phyloP scores from a whole-genome alignment of 2,888 invertebrate genomes.

The Catonia carolina region DNA sequence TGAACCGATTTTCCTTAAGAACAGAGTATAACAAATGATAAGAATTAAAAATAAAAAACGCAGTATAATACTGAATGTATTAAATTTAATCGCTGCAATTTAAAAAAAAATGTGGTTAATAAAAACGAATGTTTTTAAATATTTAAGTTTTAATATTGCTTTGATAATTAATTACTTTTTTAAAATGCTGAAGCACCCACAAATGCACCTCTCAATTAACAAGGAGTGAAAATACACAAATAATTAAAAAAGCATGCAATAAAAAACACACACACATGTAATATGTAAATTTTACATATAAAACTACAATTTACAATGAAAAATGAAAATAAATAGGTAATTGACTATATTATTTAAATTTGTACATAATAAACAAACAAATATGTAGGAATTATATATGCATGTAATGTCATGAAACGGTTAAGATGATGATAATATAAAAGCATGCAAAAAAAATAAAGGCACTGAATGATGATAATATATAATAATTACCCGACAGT shows the following conservation, averaged over 20 bases:
- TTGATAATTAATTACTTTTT: neutral
- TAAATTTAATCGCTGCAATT: too few relatives aligned
- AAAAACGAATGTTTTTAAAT: too few relatives aligned
- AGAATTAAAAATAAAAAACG: neutral
- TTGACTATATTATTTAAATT: too few relatives aligned
- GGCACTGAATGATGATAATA: slow-evolving; percentile 16
- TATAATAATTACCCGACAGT: slow-evolving; percentile 21
- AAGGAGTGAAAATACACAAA: slow-evolving; percentile 29
- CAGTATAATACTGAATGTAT: too few relatives aligned
- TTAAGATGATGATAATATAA: slow-evolving; percentile 5
- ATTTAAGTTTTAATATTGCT: neutral
- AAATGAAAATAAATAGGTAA: too few relatives aligned
- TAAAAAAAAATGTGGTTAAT: too few relatives aligned
- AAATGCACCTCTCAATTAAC: neutral
- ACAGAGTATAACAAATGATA: slow-evolving; percentile 1
- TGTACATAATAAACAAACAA: too few relatives aligned
- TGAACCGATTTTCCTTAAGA: neutral
- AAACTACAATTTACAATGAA: neutral
- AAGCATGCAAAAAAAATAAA: slow-evolving; percentile 26
- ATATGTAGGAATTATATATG: too few relatives aligned
- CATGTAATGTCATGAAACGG: too few relatives aligned
- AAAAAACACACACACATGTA: too few relatives aligned
- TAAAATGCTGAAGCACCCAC: too few relatives aligned
- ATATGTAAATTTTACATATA: slow-evolving; percentile 6
- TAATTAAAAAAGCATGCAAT: slow-evolving; percentile 24